Conservation (phyloP, 1,140 invertebrate genomes). For the Microplitis demolitor region DNA sequence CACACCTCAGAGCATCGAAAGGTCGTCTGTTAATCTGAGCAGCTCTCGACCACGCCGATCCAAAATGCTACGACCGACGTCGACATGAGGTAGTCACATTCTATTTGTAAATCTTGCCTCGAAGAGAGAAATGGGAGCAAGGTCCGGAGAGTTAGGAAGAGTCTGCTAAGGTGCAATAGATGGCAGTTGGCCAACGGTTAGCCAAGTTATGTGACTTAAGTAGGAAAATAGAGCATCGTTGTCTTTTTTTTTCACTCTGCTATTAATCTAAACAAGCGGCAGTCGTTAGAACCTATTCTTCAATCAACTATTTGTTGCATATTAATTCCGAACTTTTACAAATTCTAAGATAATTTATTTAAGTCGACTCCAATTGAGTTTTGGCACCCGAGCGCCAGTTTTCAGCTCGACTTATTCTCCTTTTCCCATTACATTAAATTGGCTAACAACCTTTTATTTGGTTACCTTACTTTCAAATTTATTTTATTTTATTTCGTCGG, state of each 20-base stretch:
- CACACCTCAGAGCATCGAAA: neutral
- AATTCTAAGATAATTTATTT: too few relatives aligned
- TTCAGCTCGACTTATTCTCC: neutral
- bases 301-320: too few relatives aligned
- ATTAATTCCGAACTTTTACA: too few relatives aligned
- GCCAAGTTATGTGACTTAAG: slow-evolving; percentile 50
- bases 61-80: neutral
- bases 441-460: slow-evolving; percentile 52
- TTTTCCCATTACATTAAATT: slow-evolving; percentile 25
- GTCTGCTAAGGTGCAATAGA: slow-evolving; percentile 57
- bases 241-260: slow-evolving; percentile 4
- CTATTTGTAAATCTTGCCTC: slow-evolving; percentile 53
- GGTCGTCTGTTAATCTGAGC: neutral
- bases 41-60: too few relatives aligned
- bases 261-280: slow-evolving; percentile 26
- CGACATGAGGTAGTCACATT: slow-evolving; percentile 30
- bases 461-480: slow-evolving; percentile 56
- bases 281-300: neutral
- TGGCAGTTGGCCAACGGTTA: slow-evolving; percentile 55
- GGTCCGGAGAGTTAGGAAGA: slow-evolving; percentile 61
- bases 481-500: slow-evolving; percentile 58
- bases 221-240: slow-evolving; percentile 54
- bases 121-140: slow-evolving; percentile 60
- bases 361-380: too few relatives aligned
- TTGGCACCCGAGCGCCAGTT: too few relatives aligned